Evolutionary conservation across 2,113 vertebrate genomes (phyloP).

Genomic region (Vireo altiloquus): DNA sequence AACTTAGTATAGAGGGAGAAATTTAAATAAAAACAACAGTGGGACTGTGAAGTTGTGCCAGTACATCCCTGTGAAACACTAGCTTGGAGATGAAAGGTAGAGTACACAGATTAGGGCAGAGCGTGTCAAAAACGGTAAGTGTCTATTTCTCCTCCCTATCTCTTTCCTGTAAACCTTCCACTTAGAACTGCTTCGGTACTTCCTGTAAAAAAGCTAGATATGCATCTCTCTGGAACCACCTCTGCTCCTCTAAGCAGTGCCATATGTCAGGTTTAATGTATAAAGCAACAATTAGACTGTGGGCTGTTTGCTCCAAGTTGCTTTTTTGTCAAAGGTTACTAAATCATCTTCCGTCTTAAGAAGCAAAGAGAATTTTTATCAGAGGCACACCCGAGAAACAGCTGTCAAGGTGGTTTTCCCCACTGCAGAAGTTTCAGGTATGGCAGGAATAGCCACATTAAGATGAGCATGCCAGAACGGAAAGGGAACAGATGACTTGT

Average conservation of each 20-base stretch:
- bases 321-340: neutral
- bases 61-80: neutral
- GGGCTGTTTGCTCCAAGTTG: neutral
- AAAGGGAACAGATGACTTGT: neutral
- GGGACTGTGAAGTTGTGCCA: neutral
- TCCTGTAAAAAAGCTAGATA: neutral
- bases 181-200: neutral
- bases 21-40: neutral
- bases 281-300: neutral
- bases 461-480: neutral
- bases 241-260: neutral
- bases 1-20: neutral
- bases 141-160: neutral
- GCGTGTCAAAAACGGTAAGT: neutral
- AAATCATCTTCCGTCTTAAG: neutral
- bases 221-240: neutral
- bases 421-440: constrained; percentile 19
- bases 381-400: constrained; percentile 26
- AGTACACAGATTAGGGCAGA: neutral
- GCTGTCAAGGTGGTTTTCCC: neutral
- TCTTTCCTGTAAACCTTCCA: neutral
- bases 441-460: neutral
- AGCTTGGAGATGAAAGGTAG: neutral
- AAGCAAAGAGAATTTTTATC: constrained; percentile 24
- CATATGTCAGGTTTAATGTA: neutral